A percentile compares a stretch with the other conserved stretches of the same genome.
These are phyloP conservation scores for Cybosia mesomella DNA, from an alignment of 2,888 invertebrate genomes.

Conservation along the genomic window DNA sequence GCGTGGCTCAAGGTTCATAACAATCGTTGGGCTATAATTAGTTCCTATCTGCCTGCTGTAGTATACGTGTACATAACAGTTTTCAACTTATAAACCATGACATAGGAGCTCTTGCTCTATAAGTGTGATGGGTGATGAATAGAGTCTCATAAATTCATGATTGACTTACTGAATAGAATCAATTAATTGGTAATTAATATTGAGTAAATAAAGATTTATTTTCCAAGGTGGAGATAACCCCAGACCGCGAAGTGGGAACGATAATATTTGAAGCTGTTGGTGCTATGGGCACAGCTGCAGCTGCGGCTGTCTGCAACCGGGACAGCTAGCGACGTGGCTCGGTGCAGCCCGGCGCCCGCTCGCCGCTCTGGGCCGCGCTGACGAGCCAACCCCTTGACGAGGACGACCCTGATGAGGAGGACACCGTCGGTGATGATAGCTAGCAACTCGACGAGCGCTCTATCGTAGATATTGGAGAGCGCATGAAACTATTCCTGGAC, in stretches of 20 bases:
- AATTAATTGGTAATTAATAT: background rate
- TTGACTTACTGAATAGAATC: background rate
- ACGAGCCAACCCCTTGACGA: constrained; percentile 89
- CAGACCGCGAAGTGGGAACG: constrained; percentile 82
- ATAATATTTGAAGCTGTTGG: constrained; percentile 66
- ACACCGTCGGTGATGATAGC: constrained; percentile 75
- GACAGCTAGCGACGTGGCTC: constrained; percentile 88
- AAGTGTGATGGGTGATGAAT: background rate
- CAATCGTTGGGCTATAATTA: background rate
- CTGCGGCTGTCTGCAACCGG: constrained; percentile 72
- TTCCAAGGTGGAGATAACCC: constrained; percentile 81
- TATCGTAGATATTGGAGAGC: constrained; percentile 85
- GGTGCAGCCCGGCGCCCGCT: constrained; percentile 83
- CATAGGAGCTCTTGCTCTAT: too few relatives aligned
- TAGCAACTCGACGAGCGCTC: constrained; percentile 87
- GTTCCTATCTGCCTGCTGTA: too few relatives aligned
- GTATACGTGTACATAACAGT: background rate
- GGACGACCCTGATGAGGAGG: constrained; percentile 68
- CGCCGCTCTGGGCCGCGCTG: constrained; percentile 93
- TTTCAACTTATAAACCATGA: background rate
- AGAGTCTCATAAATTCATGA: background rate
- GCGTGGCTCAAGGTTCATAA: background rate
- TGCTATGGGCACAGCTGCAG: constrained; percentile 77
- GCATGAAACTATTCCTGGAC: constrained; percentile 86
- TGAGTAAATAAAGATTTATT: background rate